Conservation (phyloP, 2,797 vertebrate species). For the Tokudaia tokunoshimensis region DNA sequence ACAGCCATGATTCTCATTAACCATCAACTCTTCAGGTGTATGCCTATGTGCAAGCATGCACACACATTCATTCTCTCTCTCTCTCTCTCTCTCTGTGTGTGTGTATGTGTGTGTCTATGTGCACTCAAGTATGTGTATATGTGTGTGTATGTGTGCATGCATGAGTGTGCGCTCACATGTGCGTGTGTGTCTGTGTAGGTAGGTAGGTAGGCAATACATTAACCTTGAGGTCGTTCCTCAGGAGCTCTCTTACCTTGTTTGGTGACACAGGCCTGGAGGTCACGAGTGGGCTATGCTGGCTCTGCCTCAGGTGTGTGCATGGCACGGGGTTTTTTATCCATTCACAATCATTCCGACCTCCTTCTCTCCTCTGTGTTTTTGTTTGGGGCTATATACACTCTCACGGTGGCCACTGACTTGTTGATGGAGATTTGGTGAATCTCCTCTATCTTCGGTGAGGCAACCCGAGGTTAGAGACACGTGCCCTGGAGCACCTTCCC, state of each 20-base stretch:
- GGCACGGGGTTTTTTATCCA: neutral
- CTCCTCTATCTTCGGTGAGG: neutral
- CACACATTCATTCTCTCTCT: neutral
- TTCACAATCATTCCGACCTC: neutral
- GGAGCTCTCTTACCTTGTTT: neutral
- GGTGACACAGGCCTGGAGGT: neutral
- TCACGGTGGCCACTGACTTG: neutral
- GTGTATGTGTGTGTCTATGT: neutral
- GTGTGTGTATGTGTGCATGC: neutral
- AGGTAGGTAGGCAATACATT: neutral
- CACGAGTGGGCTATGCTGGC: neutral
- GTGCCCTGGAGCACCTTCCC: neutral
- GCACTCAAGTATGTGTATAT: no score
- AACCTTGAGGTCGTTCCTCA: neutral
- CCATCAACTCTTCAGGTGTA: neutral
- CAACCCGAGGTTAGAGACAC: neutral
- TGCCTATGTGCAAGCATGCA: neutral
- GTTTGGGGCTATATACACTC: no score
- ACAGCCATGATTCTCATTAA: neutral
- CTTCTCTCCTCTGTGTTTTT: neutral
- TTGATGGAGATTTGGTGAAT: neutral
- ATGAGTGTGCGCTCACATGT: no score
- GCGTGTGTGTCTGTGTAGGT: neutral
- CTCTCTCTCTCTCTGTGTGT: neutral
- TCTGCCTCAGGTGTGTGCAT: neutral